Conservation (phyloP, 1,140 invertebrate species). For the Temnothorax nylanderi region DNA sequence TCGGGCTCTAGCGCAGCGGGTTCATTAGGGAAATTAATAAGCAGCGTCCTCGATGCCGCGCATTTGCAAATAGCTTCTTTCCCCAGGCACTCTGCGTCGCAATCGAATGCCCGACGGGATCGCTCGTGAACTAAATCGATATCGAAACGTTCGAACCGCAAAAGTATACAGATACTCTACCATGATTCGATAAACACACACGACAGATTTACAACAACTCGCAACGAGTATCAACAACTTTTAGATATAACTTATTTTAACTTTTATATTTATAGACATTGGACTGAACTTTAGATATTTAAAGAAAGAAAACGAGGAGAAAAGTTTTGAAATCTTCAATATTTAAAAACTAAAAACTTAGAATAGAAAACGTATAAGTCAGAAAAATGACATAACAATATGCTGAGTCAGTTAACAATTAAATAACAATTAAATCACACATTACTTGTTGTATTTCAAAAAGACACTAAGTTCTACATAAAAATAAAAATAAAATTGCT, state of each 20-base stretch:
- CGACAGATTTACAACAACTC: not conserved
- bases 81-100: conserved; percentile 44
- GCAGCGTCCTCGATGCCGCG: conserved; percentile 40
- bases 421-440: not conserved
- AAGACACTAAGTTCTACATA: not conserved
- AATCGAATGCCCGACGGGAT: conserved; percentile 15
- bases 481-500: not conserved
- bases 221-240: not conserved
- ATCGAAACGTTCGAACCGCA: not conserved
- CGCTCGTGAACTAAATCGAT: conserved; percentile 25
- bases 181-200: not conserved
- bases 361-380: not conserved
- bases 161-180: not conserved
- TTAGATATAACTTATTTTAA: not conserved
- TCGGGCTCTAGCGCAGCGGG: conserved; percentile 41
- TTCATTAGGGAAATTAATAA: conserved; percentile 78
- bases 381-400: not conserved
- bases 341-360: not conserved
- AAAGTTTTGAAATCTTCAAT: not conserved
- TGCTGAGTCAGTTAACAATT: not conserved
- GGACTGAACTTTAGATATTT: not conserved
- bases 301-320: not conserved
- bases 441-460: not conserved
- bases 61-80: conserved; percentile 72
- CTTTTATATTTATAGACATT: too few species aligned